A percentile compares a stretch with the other conserved stretches of the same genome.
These are phyloP conservation scores for Keiferia lycopersicella DNA, from an alignment of 2,888 invertebrate species.

Conservation along the genomic window DNA sequence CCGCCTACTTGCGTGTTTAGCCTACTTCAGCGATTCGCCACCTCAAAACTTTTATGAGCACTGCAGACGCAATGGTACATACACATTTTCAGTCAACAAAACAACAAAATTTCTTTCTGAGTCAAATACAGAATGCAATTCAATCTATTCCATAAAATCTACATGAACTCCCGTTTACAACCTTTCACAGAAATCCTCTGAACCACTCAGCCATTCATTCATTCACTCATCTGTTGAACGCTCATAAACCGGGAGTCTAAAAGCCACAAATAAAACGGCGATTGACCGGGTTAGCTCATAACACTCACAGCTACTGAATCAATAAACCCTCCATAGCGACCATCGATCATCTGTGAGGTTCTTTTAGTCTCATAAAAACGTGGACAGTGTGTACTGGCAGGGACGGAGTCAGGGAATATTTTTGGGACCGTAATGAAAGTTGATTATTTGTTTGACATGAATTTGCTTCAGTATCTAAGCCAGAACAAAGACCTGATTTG, in stretches of 20 bases:
- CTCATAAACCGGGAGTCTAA: slow-evolving; percentile 10
- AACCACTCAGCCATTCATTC: not conserved
- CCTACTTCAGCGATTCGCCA: too few relatives aligned
- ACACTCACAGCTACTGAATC: slow-evolving; percentile 61
- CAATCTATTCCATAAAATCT: not conserved
- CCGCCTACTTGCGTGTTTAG: too few relatives aligned
- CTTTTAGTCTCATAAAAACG: slow-evolving; percentile 66
- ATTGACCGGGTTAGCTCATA: slow-evolving; percentile 43
- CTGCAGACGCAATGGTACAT: too few relatives aligned
- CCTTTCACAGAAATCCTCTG: slow-evolving; percentile 3
- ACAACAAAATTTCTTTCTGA: too few relatives aligned
- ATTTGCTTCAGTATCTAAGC: too few relatives aligned
- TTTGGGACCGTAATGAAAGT: not conserved
- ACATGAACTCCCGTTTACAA: not conserved
- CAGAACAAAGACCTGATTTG: too few relatives aligned
- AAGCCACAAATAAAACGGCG: slow-evolving; percentile 13
- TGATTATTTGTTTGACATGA: too few relatives aligned
- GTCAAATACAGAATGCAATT: not conserved
- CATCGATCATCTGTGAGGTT: slow-evolving; percentile 56
- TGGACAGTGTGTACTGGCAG: slow-evolving; percentile 56
- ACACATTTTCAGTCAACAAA: too few relatives aligned
- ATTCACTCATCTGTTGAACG: slow-evolving; percentile 8
- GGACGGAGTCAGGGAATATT: not conserved
- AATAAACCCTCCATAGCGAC: slow-evolving; percentile 59
- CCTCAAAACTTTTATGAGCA: too few relatives aligned